A percentile compares a stretch with the other conserved stretches of the same genome.
phyloP scores from a whole-genome alignment of 2,888 invertebrate species.

The Pegoplata infirma region DNA sequence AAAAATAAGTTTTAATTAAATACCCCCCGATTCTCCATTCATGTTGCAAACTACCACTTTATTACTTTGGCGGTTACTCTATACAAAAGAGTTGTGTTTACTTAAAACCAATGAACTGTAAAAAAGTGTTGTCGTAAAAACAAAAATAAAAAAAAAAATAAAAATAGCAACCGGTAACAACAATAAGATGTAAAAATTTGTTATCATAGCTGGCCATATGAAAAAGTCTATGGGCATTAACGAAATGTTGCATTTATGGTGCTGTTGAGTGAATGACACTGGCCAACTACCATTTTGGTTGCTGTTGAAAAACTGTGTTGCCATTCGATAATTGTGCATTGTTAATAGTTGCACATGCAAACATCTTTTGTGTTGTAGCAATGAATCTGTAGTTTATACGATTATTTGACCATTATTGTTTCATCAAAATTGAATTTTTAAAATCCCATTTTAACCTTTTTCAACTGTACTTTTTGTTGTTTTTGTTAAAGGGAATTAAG shows the following conservation, averaged over 20 bases:
- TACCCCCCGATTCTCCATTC: not conserved
- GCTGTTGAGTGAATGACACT: not conserved
- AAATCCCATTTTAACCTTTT: no score
- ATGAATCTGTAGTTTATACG: conserved; percentile 23
- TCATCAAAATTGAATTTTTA: conserved; percentile 45
- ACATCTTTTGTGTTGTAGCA: conserved; percentile 47
- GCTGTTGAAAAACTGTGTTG: conserved; percentile 6
- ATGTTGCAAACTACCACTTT: conserved; percentile 14
- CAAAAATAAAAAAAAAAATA: not conserved
- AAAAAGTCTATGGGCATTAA: conserved; percentile 9
- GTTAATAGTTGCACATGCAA: conserved; percentile 48
- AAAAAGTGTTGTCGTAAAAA: conserved; percentile 6
- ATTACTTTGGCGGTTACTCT: conserved; percentile 31
- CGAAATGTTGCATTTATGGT: conserved; percentile 16
- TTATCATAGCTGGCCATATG: conserved; percentile 59
- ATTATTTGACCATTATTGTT: conserved; percentile 49
- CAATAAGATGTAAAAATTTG: conserved; percentile 32
- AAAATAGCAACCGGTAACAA: conserved; percentile 11
- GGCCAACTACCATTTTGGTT: not conserved
- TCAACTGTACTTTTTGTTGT: no score
- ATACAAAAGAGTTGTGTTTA: conserved; percentile 37
- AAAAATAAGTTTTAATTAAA: conserved; percentile 41
- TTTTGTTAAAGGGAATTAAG: no score
- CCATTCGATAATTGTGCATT: conserved; percentile 51
- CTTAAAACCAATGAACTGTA: conserved; percentile 48